Evolutionary conservation across 2,113 vertebrate genomes (phyloP), one percentile per base, ranked within the genome.

Genomic region (Alexandromys fortis): DNA sequence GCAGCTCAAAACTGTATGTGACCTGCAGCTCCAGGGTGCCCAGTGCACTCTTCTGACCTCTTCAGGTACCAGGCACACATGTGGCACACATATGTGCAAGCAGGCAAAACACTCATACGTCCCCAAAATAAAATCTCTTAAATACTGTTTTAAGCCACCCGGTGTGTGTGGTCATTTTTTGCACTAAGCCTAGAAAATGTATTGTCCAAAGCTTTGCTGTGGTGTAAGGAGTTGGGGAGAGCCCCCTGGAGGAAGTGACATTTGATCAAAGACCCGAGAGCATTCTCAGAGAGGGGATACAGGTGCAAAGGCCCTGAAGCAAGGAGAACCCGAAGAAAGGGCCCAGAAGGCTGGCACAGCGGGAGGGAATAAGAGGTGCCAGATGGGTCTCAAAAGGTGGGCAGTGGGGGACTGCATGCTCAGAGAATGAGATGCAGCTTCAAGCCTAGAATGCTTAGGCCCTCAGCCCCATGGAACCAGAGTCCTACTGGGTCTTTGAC

Each of bases 401-500:
- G 5, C 83, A 72, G 68, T 35, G 55, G 58, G n/a, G 19, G 1
- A 7, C 38, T 49, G 49, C 38, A 45, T 47, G 79, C 76, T 11
- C 33, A 75, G 67, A 82, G 67, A 67, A 67, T 14, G 6, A 70
- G 92, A 68, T 0, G 7, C 87, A 45, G 70, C 90, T 93, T 79
- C 96, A 72, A 85, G 96, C 93, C 81, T 92, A 93, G 87, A 52
- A 76, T 28, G 35, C 16, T 3, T 58, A 52, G 0, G 3, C 1
- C 1, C 73, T n/a, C 87, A 55, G 24, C 45, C 75, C 86, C 0
- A 0, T 4, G 78, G 95, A 83, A 78, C 19, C 77, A 0, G 0
- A 52, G 58, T 35, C 83, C 1, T 5, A 4, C 89, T 0, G 13
- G 11, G 91, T 76, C 72, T 81, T 92, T 91, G 70, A 55, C 33